A percentile compares a stretch with the other conserved stretches of the same genome.
phyloP scores from a whole-genome alignment of 2,888 invertebrate species.

The Himalopsyche kuldschensis region DNA sequence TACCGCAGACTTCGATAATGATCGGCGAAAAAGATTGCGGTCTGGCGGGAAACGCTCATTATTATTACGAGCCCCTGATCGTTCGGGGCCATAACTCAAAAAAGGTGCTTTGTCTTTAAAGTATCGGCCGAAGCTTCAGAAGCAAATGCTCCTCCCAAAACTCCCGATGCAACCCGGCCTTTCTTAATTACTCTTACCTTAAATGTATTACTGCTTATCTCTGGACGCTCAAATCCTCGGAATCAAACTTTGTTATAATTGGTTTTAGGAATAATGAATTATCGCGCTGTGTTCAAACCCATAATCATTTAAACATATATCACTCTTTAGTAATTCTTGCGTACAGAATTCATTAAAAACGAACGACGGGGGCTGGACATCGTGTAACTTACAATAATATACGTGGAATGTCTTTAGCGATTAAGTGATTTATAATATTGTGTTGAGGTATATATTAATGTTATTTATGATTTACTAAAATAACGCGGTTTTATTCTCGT shows the following conservation, averaged over 20 bases:
- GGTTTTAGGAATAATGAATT: slow-evolving; percentile 38
- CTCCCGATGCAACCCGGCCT: slow-evolving; percentile 28
- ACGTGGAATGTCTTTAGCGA: neutral
- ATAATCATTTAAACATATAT: slow-evolving; percentile 39
- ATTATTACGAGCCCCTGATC: slow-evolving; percentile 10
- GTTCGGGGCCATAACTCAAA: slow-evolving; percentile 22
- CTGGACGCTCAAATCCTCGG: slow-evolving; percentile 25
- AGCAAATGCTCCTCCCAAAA: slow-evolving; percentile 26
- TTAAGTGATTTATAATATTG: neutral
- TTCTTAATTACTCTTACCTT: slow-evolving; percentile 37
- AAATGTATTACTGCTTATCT: slow-evolving; percentile 18
- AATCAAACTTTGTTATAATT: slow-evolving; percentile 38
- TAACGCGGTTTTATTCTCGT: neutral
- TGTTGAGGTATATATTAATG: neutral
- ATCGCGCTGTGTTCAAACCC: slow-evolving; percentile 23
- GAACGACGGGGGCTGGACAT: neutral
- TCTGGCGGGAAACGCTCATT: slow-evolving; percentile 13
- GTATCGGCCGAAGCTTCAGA: neutral
- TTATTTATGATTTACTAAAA: neutral
- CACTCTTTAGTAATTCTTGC: slow-evolving; percentile 14
- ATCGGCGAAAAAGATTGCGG: slow-evolving; percentile 28
- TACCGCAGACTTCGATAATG: slow-evolving; percentile 25
- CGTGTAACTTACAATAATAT: neutral
- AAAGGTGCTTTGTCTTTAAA: slow-evolving; percentile 8
- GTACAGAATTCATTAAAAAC: neutral